These are phyloP conservation scores for Conomelus anceps DNA, from an alignment of 2,888 invertebrate species.

Conservation along the genomic window DNA sequence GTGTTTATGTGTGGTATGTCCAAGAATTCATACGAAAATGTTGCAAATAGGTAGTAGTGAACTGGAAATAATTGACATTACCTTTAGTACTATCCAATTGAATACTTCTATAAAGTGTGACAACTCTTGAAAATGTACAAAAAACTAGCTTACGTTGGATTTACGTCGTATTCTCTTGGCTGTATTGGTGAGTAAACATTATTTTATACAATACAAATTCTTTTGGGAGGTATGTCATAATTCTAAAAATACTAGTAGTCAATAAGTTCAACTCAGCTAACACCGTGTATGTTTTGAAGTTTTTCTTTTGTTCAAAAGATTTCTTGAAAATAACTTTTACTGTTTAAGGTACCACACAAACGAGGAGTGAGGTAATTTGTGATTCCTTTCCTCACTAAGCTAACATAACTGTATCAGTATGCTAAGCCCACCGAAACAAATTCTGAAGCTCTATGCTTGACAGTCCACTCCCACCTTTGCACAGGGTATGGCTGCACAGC, in stretches of 20 bases:
- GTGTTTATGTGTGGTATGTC: neutral
- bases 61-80: neutral
- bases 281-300: no score
- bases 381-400: no score
- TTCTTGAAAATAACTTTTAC: no score
- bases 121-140: constrained; percentile 21
- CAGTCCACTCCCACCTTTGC: no score
- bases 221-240: neutral
- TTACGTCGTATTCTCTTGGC: constrained; percentile 16
- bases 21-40: neutral
- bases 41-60: neutral
- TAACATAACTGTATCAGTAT: no score
- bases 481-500: no score
- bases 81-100: neutral
- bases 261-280: no score
- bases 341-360: no score
- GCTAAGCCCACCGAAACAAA: no score
- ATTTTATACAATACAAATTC: neutral
- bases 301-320: no score
- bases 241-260: neutral
- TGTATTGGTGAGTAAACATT: constrained; percentile 15
- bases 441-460: no score
- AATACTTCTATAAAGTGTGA: neutral
- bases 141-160: constrained; percentile 18
- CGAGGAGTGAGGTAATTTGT: no score